Evolutionary conservation across 2,113 vertebrate genomes (phyloP).

Genomic region (Cisticola juncidis): DNA sequence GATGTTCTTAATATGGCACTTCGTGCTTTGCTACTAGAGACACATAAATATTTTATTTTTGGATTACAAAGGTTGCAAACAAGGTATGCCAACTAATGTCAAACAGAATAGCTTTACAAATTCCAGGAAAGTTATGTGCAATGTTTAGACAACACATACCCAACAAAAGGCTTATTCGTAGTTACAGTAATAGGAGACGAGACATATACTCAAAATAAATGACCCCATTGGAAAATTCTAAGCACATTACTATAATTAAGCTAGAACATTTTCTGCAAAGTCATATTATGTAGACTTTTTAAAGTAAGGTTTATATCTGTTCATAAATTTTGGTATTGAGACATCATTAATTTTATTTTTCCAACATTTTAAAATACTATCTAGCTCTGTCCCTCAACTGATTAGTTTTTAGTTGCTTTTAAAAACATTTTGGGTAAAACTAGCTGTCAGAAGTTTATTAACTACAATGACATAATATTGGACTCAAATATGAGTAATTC

Average conservation of each 20-base stretch:
- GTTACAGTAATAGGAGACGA: slow-evolving; percentile 58
- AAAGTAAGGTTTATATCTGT: neutral
- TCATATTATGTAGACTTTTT: slow-evolving; percentile 24
- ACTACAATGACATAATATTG: neutral
- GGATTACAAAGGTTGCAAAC: slow-evolving; percentile 61
- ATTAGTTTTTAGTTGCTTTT: neutral
- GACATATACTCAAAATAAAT: slow-evolving; percentile 65
- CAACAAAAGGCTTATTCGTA: slow-evolving; percentile 58
- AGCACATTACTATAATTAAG: slow-evolving; percentile 65
- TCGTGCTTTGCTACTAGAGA: slow-evolving; percentile 54
- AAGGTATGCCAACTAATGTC: slow-evolving; percentile 67
- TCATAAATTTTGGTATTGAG: neutral
- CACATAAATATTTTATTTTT: slow-evolving; percentile 70
- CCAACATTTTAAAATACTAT: neutral
- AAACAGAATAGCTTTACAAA: slow-evolving; percentile 66
- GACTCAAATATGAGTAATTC: neutral
- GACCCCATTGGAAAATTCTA: slow-evolving; percentile 58
- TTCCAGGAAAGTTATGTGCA: slow-evolving; percentile 62
- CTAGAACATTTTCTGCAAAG: slow-evolving; percentile 54
- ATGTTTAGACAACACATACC: slow-evolving; percentile 58
- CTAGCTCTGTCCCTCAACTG: neutral
- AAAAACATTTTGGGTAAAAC: neutral
- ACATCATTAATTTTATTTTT: neutral
- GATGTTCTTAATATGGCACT: slow-evolving; percentile 55
- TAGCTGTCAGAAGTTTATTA: neutral